Conservation (phyloP, 2,888 invertebrate genomes). For the Cataglyphis livida region DNA sequence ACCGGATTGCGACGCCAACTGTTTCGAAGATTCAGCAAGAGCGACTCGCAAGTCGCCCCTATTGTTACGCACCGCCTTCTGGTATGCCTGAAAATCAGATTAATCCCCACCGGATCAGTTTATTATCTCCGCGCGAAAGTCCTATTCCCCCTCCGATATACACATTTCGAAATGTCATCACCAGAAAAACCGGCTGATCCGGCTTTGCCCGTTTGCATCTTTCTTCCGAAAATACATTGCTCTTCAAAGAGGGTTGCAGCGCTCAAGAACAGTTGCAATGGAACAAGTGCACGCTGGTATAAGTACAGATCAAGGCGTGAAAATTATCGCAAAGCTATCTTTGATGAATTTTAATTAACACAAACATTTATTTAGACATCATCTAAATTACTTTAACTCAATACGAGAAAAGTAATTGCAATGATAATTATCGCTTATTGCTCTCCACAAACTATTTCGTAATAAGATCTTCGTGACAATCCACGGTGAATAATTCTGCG, state of each 20-base stretch:
- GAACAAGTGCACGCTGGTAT: constrained; percentile 10
- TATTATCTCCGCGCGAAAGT: constrained; percentile 47
- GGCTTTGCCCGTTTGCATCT: constrained; percentile 50
- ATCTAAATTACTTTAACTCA: constrained; percentile 19
- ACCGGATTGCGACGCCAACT: constrained; percentile 88
- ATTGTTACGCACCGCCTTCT: constrained; percentile 89
- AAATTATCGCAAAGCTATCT: neutral
- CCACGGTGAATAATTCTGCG: neutral
- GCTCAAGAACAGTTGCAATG: neutral
- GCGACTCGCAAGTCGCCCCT: constrained; percentile 91
- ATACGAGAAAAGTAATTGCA: neutral
- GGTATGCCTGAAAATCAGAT: constrained; percentile 89
- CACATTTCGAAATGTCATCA: constrained; percentile 60
- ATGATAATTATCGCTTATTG: neutral
- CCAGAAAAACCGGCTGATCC: constrained; percentile 70
- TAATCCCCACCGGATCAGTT: constrained; percentile 14
- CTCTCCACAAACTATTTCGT: neutral
- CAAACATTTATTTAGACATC: neutral
- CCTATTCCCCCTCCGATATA: neutral
- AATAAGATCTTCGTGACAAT: neutral
- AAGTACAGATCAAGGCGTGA: neutral
- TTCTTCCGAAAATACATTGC: constrained; percentile 22
- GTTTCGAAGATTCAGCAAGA: constrained; percentile 87
- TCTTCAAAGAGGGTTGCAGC: neutral
- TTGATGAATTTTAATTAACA: constrained; percentile 13